Conservation (phyloP, 2,113 vertebrate genomes). For the Plectropomus leopardus region DNA sequence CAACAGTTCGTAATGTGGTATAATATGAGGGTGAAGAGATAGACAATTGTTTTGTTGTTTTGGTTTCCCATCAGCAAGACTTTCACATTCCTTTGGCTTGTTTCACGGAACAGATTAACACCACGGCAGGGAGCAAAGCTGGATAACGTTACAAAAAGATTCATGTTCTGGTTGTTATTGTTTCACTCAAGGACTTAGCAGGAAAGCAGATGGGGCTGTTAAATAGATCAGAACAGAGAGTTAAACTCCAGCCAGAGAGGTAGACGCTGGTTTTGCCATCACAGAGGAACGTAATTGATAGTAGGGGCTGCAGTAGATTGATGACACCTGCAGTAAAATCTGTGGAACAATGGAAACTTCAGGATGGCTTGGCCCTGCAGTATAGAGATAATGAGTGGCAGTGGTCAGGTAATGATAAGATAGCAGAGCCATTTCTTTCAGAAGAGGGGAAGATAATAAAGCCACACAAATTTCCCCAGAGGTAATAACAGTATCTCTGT, state of each 20-base stretch:
- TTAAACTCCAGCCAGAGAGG: conserved; percentile 40
- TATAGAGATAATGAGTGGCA: not conserved
- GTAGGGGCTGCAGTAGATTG: not conserved
- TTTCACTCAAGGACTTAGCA: conserved; percentile 25
- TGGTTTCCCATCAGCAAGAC: conserved; percentile 13
- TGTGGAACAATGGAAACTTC: conserved; percentile 15
- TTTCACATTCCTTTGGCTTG: conserved; percentile 21
- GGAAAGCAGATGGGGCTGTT: conserved; percentile 48
- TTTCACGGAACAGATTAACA: conserved; percentile 5
- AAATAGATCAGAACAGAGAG: conserved; percentile 33
- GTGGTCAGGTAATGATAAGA: conserved; percentile 32
- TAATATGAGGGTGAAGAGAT: conserved; percentile 1
- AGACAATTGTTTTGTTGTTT: conserved; percentile 13
- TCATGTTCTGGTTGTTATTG: conserved; percentile 16
- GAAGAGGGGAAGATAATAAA: conserved; percentile 17
- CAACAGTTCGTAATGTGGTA: not conserved
- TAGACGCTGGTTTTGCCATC: conserved; percentile 34
- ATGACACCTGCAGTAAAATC: conserved; percentile 29
- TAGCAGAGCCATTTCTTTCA: conserved; percentile 17
- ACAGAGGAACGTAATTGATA: conserved; percentile 38
- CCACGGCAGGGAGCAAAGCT: not conserved
- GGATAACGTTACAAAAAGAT: conserved; percentile 9
- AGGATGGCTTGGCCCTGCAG: not conserved
- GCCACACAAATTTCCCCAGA: not conserved
- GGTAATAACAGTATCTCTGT: conserved; percentile 7